Conservation (phyloP, 1,140 invertebrate genomes). For the Choristoneura fumiferana region DNA sequence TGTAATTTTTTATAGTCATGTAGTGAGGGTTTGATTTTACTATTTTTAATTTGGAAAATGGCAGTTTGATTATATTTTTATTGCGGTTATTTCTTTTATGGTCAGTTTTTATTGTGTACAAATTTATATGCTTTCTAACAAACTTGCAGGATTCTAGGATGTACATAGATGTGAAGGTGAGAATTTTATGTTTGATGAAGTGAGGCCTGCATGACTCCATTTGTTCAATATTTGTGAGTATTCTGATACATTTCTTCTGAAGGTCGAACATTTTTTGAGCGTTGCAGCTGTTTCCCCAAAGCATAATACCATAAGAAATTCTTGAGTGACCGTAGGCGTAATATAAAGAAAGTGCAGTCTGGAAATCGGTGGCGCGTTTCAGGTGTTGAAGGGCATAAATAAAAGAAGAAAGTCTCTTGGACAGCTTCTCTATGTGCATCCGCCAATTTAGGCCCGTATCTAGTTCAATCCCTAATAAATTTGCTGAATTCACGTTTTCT, state of each 20-base stretch:
- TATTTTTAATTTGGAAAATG: slow-evolving; percentile 13
- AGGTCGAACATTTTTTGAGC: slow-evolving; percentile 2
- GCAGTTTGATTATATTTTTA: neutral
- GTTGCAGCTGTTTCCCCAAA: slow-evolving; percentile 10
- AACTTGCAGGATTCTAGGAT: slow-evolving; percentile 17
- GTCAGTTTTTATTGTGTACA: neutral
- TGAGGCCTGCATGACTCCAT: slow-evolving; percentile 10
- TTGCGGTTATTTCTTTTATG: slow-evolving; percentile 11
- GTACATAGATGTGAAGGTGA: slow-evolving; percentile 10
- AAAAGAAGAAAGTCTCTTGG: slow-evolving; percentile 11
- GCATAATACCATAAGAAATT: slow-evolving; percentile 10
- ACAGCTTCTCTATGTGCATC: neutral
- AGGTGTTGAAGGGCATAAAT: slow-evolving; percentile 4
- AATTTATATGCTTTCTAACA: slow-evolving; percentile 14
- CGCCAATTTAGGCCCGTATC: slow-evolving; percentile 8
- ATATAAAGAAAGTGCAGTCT: slow-evolving; percentile 15
- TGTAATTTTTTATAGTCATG: slow-evolving; percentile 13
- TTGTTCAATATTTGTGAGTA: slow-evolving; percentile 17
- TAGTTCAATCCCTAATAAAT: slow-evolving; percentile 4
- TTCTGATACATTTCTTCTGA: slow-evolving; percentile 18
- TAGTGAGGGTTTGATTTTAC: neutral
- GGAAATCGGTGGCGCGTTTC: neutral
- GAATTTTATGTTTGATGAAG: slow-evolving; percentile 10
- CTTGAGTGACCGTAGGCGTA: slow-evolving; percentile 14
- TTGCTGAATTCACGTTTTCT: neutral